A percentile compares a stretch with the other conserved stretches of the same genome.
These are phyloP conservation scores for Lissonota sp. DNA, from an alignment of 2,888 invertebrate species.

Conservation along the genomic window DNA sequence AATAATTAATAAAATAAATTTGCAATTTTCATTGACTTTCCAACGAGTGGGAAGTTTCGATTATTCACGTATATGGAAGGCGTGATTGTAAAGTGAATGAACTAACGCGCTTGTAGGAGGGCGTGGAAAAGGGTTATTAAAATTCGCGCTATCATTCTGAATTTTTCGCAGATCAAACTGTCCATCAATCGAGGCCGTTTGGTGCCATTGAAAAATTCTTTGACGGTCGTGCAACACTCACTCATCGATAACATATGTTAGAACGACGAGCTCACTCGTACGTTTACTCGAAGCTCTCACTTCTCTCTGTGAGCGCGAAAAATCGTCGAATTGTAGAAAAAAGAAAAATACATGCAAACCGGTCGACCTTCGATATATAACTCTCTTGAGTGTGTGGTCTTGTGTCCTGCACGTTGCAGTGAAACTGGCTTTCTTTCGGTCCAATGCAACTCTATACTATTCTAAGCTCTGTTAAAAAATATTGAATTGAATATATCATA, in stretches of 20 bases:
- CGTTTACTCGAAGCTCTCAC: constrained; percentile 65
- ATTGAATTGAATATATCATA: constrained; percentile 11
- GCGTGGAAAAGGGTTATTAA: neutral
- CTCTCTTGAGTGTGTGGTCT: neutral
- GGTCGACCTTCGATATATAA: constrained; percentile 80
- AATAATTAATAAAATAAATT: neutral
- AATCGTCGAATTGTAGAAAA: constrained; percentile 71
- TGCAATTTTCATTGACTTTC: neutral
- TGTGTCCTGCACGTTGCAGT: neutral
- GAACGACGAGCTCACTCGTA: constrained; percentile 4
- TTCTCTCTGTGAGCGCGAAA: constrained; percentile 70
- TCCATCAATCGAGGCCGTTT: constrained; percentile 58
- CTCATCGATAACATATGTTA: constrained; percentile 76
- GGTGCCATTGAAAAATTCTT: constrained; percentile 67
- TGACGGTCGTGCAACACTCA: constrained; percentile 62
- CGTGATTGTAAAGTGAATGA: too few species aligned
- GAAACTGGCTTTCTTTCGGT: constrained; percentile 48
- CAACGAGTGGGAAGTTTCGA: neutral
- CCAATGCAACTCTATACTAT: constrained; percentile 8
- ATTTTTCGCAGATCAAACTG: constrained; percentile 62
- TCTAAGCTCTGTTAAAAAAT: constrained; percentile 20
- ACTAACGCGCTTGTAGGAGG: neutral
- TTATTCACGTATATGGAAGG: neutral
- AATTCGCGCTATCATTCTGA: neutral
- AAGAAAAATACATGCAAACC: constrained; percentile 75